Evolutionary conservation across 2,888 invertebrate species (phyloP).

Genomic region (Zootermopsis nevadensis): DNA sequence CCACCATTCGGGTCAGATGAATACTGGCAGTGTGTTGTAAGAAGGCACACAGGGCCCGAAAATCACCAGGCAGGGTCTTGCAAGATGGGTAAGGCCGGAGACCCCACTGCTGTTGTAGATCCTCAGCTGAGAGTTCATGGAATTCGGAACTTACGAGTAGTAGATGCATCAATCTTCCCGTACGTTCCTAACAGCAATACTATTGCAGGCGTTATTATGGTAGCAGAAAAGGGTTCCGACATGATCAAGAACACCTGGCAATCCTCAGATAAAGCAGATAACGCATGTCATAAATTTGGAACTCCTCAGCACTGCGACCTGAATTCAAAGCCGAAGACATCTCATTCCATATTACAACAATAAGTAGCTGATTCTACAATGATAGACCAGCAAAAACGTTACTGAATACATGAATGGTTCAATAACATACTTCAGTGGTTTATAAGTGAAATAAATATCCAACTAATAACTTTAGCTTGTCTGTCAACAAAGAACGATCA

Average conservation of each 20-base stretch:
- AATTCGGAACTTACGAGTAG: slow-evolving; percentile 60
- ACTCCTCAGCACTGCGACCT: neutral
- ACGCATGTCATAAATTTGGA: slow-evolving; percentile 55
- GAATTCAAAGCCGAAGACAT: neutral
- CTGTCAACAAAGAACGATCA: no score
- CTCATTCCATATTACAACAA: neutral
- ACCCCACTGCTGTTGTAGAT: slow-evolving; percentile 86
- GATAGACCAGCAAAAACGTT: no score
- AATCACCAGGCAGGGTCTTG: slow-evolving; percentile 83
- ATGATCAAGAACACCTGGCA: slow-evolving; percentile 53
- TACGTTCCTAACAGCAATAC: slow-evolving; percentile 61
- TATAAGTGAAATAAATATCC: no score
- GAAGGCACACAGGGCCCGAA: slow-evolving; percentile 79
- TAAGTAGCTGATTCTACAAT: no score
- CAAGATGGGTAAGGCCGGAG: slow-evolving; percentile 83
- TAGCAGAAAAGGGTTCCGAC: slow-evolving; percentile 58
- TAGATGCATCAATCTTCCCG: slow-evolving; percentile 63
- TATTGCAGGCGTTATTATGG: slow-evolving; percentile 56
- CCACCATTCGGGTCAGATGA: slow-evolving; percentile 67
- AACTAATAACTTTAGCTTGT: no score
- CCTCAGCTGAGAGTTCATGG: slow-evolving; percentile 63
- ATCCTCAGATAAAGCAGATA: slow-evolving; percentile 55
- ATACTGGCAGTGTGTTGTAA: slow-evolving; percentile 75
- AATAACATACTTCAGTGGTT: no score
- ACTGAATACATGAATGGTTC: no score